These are phyloP conservation scores for Crocidura indochinensis DNA, from an alignment of 2,797 vertebrate species.

Conservation along the genomic window DNA sequence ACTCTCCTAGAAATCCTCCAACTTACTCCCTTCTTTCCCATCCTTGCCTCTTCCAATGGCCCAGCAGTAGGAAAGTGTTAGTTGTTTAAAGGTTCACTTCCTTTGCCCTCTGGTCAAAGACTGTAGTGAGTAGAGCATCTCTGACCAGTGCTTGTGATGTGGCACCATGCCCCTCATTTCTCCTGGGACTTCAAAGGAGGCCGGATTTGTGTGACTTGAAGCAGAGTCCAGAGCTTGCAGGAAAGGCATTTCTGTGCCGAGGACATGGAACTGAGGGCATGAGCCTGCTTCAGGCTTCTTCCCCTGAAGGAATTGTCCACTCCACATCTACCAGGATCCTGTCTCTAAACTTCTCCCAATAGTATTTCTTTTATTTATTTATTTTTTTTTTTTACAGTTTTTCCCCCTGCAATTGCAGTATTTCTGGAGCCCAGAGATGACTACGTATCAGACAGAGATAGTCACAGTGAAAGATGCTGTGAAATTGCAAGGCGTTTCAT, in stretches of 20 bases:
- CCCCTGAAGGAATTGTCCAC: neutral
- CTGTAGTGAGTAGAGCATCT: neutral
- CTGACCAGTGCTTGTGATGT: neutral
- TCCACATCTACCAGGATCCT: rapidly evolving
- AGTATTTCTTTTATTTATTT: neutral
- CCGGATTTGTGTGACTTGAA: no score
- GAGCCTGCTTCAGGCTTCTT: neutral
- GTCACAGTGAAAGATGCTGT: no score
- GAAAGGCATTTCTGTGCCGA: neutral
- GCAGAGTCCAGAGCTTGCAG: neutral
- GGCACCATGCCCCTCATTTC: no score
- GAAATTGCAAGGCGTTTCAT: neutral
- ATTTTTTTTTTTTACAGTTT: no score
- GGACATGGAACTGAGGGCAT: neutral
- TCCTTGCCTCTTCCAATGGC: neutral
- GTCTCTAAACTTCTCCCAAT: neutral
- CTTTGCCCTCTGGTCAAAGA: no score
- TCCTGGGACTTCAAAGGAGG: neutral
- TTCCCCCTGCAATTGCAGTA: no score
- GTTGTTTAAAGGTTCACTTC: neutral
- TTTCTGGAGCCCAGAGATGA: neutral
- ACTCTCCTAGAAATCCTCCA: neutral
- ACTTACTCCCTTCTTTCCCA: neutral
- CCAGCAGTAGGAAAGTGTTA: neutral
- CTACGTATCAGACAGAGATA: neutral